phyloP scores from a whole-genome alignment of 2,113 vertebrate genomes.

The Perccottus glenii region DNA sequence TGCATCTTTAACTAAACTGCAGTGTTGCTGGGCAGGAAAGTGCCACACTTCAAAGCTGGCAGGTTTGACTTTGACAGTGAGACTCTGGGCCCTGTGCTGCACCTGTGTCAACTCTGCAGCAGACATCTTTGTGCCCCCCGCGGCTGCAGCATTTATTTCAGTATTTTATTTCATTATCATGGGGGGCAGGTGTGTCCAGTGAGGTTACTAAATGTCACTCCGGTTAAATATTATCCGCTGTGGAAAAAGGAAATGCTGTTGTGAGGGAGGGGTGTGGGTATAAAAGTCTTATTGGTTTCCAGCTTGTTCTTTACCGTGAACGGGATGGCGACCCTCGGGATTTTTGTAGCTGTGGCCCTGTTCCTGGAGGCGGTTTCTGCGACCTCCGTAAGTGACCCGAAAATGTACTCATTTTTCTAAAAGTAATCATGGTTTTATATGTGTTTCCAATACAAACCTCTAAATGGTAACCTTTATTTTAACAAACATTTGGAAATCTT shows the following conservation, averaged over 20 bases:
- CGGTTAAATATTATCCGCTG: slow-evolving; percentile 26
- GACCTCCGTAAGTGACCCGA: slow-evolving; percentile 65
- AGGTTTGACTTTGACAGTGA: not conserved
- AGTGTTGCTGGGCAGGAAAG: no score
- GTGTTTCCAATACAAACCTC: no score
- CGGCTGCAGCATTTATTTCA: no score
- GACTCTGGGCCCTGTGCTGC: slow-evolving; percentile 13
- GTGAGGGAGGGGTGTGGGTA: slow-evolving; percentile 30
- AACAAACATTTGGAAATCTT: no score
- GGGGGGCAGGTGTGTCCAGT: not conserved
- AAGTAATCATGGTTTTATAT: no score
- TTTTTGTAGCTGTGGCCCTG: slow-evolving; percentile 70
- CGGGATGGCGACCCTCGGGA: slow-evolving; percentile 75
- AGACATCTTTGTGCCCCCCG: not conserved
- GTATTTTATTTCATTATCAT: no score
- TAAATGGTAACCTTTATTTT: no score
- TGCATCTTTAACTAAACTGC: no score
- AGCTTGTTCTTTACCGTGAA: slow-evolving; percentile 14
- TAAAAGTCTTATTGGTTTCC: slow-evolving; percentile 42
- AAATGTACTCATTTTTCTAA: not conserved
- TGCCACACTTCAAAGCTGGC: not conserved
- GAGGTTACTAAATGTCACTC: not conserved
- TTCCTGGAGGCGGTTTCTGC: slow-evolving; percentile 72
- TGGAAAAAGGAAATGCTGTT: slow-evolving; percentile 30
- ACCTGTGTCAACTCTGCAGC: slow-evolving; percentile 48